phyloP scores from a whole-genome alignment of 2,113 vertebrate species.

The Tupaia chinensis region DNA sequence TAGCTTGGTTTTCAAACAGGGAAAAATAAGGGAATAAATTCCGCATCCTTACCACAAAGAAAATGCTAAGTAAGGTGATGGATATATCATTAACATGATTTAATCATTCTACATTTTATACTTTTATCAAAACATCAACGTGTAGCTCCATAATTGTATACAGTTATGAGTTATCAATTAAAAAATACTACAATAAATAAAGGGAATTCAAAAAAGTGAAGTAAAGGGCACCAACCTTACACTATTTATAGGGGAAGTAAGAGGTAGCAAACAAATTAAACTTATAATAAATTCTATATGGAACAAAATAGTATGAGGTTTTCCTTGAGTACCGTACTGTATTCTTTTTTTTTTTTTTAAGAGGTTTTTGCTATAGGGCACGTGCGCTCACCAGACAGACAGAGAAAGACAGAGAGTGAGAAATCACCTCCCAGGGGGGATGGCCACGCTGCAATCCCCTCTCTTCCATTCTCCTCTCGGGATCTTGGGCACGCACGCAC shows the following conservation, averaged over 20 bases:
- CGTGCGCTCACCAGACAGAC: no score
- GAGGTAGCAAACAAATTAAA: neutral
- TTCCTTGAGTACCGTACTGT: neutral
- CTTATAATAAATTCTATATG: neutral
- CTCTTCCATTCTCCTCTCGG: no score
- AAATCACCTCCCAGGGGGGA: no score
- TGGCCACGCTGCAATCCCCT: no score
- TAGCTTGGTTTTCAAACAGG: slow-evolving; percentile 36
- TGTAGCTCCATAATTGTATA: neutral
- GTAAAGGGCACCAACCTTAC: neutral
- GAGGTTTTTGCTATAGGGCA: no score
- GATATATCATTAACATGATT: neutral
- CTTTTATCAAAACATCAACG: neutral
- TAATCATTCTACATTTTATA: neutral
- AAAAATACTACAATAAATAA: neutral
- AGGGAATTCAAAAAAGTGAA: neutral
- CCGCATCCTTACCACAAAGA: neutral
- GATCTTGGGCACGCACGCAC: no score
- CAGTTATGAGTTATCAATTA: neutral
- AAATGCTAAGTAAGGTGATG: neutral
- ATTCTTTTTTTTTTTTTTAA: no score
- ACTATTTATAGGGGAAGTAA: neutral
- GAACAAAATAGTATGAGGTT: neutral
- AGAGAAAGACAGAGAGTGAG: no score
- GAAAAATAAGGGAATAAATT: neutral